Conservation (phyloP, 2,113 vertebrate species). For the Trematocara unimaculatum region DNA sequence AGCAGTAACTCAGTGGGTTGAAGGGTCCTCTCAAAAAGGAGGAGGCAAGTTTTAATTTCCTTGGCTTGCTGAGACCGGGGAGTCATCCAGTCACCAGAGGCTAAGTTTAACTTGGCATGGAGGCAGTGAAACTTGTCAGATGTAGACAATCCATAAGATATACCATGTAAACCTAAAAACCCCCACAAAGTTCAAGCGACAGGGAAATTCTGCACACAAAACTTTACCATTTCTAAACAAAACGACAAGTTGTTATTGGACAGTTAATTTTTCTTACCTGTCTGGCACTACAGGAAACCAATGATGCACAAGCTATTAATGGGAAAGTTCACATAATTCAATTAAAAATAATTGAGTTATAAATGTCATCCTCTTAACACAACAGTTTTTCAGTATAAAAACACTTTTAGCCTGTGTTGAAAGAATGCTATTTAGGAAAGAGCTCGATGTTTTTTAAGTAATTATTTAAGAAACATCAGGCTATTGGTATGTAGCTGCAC, state of each 20-base stretch:
- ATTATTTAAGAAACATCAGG: neutral
- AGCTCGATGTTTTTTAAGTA: neutral
- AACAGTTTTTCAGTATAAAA: neutral
- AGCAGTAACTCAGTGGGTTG: conserved; percentile 5
- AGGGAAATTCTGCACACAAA: neutral
- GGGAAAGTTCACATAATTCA: neutral
- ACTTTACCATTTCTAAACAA: neutral
- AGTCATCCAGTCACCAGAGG: conserved; percentile 28
- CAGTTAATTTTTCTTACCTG: neutral
- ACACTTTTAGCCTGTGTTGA: neutral
- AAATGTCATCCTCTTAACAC: neutral
- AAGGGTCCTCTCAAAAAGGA: conserved; percentile 18
- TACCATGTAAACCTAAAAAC: neutral
- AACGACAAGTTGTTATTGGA: neutral
- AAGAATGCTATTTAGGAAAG: neutral
- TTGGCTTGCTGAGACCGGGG: neutral
- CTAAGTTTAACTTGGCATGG: conserved; percentile 32
- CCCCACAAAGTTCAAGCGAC: neutral
- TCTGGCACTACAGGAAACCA: neutral
- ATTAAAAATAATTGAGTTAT: neutral
- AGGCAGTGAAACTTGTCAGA: conserved; percentile 8
- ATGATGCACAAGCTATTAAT: neutral
- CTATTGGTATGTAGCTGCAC: neutral
- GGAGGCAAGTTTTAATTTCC: conserved; percentile 5
- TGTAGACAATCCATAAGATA: neutral